Evolutionary conservation across 2,797 vertebrate species (phyloP).

Genomic region (Peromyscus attwateri): DNA sequence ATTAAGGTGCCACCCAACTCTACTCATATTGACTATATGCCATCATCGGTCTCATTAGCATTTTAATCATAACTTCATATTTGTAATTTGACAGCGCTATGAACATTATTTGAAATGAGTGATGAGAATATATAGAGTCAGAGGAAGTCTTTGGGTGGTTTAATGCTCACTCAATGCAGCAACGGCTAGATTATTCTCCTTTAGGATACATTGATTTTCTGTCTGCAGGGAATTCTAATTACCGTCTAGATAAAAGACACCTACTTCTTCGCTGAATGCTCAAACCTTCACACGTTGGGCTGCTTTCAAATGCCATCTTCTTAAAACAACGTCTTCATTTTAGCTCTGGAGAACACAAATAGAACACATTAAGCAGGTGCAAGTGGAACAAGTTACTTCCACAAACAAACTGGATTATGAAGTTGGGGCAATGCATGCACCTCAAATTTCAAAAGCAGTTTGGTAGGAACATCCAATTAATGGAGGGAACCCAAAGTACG

Average conservation of each 20-base stretch:
- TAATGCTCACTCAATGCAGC: constrained; percentile 63
- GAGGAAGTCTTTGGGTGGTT: constrained; percentile 29
- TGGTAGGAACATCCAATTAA: neutral
- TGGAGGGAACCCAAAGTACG: neutral
- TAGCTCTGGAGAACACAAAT: constrained; percentile 47
- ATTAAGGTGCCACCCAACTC: neutral
- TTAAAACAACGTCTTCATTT: constrained; percentile 71
- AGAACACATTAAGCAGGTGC: neutral
- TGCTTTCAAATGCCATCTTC: constrained; percentile 68
- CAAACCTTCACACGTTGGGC: constrained; percentile 15
- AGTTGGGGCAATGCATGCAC: neutral
- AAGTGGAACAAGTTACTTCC: constrained; percentile 7
- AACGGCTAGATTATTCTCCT: constrained; percentile 73
- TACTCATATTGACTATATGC: constrained; percentile 46
- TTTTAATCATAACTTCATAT: constrained; percentile 58
- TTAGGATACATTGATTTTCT: constrained; percentile 80
- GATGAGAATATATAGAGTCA: neutral
- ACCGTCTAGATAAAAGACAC: constrained; percentile 69
- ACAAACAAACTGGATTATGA: neutral
- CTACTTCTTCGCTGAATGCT: constrained; percentile 25
- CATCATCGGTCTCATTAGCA: constrained; percentile 60
- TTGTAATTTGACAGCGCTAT: constrained; percentile 17
- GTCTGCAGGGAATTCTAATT: constrained; percentile 78
- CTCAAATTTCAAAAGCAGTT: constrained; percentile 57
- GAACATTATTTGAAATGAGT: constrained; percentile 56